Evolutionary conservation across 2,113 vertebrate species (phyloP).

Genomic region (Procavia capensis): DNA sequence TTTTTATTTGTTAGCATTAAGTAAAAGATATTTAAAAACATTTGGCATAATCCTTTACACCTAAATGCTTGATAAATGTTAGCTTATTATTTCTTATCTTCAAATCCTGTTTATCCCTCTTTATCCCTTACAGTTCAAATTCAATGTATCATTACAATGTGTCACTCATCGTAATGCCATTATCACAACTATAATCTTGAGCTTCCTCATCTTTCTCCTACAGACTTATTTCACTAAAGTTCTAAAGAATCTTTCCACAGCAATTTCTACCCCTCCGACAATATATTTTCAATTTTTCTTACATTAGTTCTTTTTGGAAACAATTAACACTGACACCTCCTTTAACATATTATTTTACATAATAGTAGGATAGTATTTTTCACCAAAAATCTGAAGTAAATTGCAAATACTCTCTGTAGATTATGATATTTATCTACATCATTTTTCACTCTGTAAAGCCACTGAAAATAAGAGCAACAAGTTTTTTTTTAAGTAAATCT

Average conservation of each 20-base stretch:
- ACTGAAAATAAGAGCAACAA: background rate
- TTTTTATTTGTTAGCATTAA: background rate
- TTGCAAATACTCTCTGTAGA: background rate
- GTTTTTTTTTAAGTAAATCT: background rate
- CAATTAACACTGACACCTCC: background rate
- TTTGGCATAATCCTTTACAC: background rate
- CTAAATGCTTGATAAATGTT: background rate
- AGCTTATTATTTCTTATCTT: background rate
- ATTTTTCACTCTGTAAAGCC: background rate
- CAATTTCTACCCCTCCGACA: background rate
- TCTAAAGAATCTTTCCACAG: background rate
- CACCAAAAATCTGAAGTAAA: background rate
- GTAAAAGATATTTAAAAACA: background rate
- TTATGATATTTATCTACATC: background rate
- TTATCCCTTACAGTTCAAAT: background rate
- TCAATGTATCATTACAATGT: background rate
- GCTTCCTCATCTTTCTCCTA: background rate
- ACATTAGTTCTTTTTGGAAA: background rate
- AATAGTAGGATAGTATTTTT: background rate
- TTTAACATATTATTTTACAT: conserved; percentile 13
- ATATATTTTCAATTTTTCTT: background rate
- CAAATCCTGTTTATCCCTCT: background rate
- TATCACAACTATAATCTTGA: background rate
- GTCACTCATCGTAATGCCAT: background rate
- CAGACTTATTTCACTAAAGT: background rate